Base-by-base conservation (phyloP, 2,113 vertebrate species). In the Micronycteris hirsuta region DNA sequence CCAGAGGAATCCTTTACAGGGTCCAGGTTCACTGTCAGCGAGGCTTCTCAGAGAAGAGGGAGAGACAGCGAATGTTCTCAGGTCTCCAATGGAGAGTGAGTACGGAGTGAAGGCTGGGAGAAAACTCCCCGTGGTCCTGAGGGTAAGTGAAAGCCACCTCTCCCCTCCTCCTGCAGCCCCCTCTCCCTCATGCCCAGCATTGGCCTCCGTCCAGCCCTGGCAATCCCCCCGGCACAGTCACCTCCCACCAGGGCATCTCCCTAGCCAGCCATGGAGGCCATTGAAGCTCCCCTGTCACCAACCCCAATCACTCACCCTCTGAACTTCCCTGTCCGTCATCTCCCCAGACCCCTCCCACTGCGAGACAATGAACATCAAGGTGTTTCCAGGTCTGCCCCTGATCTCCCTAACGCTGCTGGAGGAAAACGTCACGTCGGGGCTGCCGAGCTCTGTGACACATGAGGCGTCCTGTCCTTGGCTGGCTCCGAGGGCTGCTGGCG, bases 151-250 rank as follows among this genome's bases (percentile, higher is more conserved):
- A 70, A 19, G 41, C 14, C 33, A 67, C 16, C 2, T 45, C 38
- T 14, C 28, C 5, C 45, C 3, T 3, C 31, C 15, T 36, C 24
- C 12, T 41, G 5, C 11, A 17, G 6, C 47, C 41, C 26, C 41
- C 2, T 54, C 38, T 13, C 26, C 43, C n/a, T 22, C 17, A 31
- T 33, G 15, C 15, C 4, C 3, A 67, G 8, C 43, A 7, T 5
- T 20, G 15, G 33, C 9, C 9, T 0, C 36, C 49, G 16, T 5
- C 20, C 38, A 4, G 43, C 43, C 43, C 43, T 43, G 8, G 22
- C 22, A 10, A 1, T 56, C 28, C 26, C 19, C 5, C n/a, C 85
- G 73, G 63, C 20, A 2, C 31, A 65, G 5, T 12, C 0, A 0
- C 36, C 56, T 89, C 71, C 38, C 20, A 36, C 11, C 15, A 15